A percentile compares a stretch with the other conserved stretches of the same genome.
Conservation (phyloP, 1,140 invertebrate genomes). For the Polypedilum vanderplanki region DNA sequence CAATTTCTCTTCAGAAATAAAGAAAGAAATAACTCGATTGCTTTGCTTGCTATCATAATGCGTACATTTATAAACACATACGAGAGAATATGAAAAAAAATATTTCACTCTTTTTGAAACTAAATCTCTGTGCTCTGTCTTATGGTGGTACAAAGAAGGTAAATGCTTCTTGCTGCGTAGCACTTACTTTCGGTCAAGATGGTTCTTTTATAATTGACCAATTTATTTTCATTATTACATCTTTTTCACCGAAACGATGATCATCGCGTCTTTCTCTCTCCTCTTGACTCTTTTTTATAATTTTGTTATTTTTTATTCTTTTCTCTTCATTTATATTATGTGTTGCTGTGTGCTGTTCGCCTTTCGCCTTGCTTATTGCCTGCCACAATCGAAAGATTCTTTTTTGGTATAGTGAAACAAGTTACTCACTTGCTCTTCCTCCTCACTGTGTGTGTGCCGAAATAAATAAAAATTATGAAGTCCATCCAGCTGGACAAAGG, state of each 20-base stretch:
- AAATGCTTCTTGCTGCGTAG: constrained; percentile 22
- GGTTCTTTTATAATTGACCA: constrained; percentile 26
- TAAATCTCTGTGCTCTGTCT: neutral
- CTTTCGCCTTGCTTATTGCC: constrained; percentile 10
- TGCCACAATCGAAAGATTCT: neutral
- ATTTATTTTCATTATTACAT: constrained; percentile 29
- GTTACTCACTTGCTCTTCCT: neutral
- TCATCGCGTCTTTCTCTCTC: constrained; percentile 22
- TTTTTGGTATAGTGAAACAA: neutral
- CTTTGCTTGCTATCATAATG: neutral
- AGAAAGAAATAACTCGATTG: neutral
- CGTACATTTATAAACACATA: constrained; percentile 19
- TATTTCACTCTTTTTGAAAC: neutral
- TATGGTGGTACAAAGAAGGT: neutral
- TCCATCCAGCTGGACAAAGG: neutral
- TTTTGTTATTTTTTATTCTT: constrained; percentile 2
- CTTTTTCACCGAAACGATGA: constrained; percentile 26
- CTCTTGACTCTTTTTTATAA: neutral
- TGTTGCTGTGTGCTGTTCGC: constrained; percentile 7
- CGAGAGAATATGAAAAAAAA: neutral
- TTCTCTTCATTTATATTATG: neutral
- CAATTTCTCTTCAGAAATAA: neutral
- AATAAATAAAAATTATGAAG: constrained; percentile 9
- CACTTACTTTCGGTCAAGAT: constrained; percentile 11
- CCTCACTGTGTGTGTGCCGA: neutral